Conservation (phyloP, 2,888 invertebrate species). For the Eupsilia transversa region DNA sequence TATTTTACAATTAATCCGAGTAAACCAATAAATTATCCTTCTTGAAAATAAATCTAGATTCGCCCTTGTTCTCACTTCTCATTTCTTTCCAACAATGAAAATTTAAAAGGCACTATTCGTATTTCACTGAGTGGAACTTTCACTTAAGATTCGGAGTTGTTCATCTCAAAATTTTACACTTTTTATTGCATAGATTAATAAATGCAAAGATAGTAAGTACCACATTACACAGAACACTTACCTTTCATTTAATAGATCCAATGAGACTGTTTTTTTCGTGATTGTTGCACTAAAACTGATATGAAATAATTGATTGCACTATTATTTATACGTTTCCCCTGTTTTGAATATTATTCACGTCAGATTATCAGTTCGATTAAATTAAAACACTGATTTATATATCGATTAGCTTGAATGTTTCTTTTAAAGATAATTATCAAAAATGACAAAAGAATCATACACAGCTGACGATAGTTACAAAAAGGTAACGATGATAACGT, state of each 20-base stretch:
- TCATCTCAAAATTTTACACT: slow-evolving; percentile 9
- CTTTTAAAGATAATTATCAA: slow-evolving; percentile 33
- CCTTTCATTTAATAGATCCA: slow-evolving; percentile 72
- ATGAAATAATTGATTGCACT: slow-evolving; percentile 58
- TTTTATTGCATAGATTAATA: background rate
- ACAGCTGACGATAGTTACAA: slow-evolving; percentile 6
- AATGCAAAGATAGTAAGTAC: background rate
- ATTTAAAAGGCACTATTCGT: background rate
- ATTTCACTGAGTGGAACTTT: background rate
- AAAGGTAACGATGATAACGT: slow-evolving; percentile 20
- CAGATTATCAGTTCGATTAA: slow-evolving; percentile 71
- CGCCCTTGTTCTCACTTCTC: background rate
- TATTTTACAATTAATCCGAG: background rate
- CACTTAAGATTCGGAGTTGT: slow-evolving; percentile 3
- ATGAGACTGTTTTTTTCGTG: slow-evolving; percentile 47
- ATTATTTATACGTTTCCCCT: slow-evolving; percentile 70
- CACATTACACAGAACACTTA: slow-evolving; percentile 57
- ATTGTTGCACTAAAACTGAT: slow-evolving; percentile 70
- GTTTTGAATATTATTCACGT: slow-evolving; percentile 61
- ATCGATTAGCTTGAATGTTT: slow-evolving; percentile 64
- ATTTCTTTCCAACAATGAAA: background rate
- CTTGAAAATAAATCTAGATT: background rate
- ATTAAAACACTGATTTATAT: slow-evolving; percentile 66
- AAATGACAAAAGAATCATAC: slow-evolving; percentile 42
- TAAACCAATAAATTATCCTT: background rate